Evolutionary conservation across 2,113 vertebrate species (phyloP).

Genomic region (Dunckerocampus dactyliophorus): DNA sequence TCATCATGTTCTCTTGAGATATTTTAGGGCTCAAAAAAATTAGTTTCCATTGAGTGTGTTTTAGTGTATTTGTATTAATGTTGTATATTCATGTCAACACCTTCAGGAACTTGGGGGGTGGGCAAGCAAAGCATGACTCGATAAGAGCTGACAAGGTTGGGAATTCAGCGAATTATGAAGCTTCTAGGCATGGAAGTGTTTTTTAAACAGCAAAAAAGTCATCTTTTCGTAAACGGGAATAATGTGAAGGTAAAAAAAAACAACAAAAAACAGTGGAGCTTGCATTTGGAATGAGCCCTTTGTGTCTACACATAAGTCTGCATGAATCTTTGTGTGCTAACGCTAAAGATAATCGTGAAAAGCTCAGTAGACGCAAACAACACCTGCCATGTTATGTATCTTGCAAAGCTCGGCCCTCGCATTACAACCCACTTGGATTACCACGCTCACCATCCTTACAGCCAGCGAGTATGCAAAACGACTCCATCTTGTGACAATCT

Average conservation of each 20-base stretch:
- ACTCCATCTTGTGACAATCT: constrained; percentile 59
- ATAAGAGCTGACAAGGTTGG: constrained; percentile 3
- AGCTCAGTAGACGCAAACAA: constrained; percentile 35
- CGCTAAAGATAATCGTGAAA: constrained; percentile 41
- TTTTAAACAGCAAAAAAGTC: constrained; percentile 20
- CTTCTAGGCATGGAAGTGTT: constrained; percentile 19
- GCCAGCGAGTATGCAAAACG: constrained; percentile 37
- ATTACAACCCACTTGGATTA: constrained; percentile 4
- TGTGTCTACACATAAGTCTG: constrained; percentile 57
- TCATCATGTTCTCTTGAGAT: constrained; percentile 49
- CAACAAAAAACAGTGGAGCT: constrained; percentile 15
- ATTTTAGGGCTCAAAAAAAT: constrained; percentile 60
- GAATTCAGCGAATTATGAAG: background rate
- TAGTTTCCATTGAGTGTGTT: constrained; percentile 64
- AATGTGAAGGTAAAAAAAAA: background rate
- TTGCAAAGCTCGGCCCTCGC: background rate
- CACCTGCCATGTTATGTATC: constrained; percentile 15
- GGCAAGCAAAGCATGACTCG: constrained; percentile 41
- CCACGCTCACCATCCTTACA: background rate
- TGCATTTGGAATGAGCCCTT: constrained; percentile 30
- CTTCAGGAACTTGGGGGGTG: constrained; percentile 21
- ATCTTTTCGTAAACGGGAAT: constrained; percentile 17
- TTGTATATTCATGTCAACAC: constrained; percentile 56
- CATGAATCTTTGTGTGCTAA: constrained; percentile 67
- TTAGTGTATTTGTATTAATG: constrained; percentile 67